Evolutionary conservation across 1,140 invertebrate species (phyloP).

Genomic region (Myzus persicae): DNA sequence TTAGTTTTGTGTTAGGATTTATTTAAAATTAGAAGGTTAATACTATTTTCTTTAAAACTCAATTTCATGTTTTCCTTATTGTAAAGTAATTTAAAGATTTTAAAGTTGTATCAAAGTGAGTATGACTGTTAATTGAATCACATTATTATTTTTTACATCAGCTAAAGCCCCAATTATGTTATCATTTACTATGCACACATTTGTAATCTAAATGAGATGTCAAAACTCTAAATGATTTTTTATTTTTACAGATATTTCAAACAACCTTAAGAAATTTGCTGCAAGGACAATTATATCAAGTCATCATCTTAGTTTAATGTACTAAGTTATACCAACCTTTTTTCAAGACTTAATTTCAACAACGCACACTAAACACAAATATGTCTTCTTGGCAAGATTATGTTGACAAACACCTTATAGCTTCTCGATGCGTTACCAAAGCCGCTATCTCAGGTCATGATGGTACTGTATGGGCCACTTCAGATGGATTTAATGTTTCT

Average conservation of each 20-base stretch:
- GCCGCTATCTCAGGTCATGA: slow-evolving; percentile 93
- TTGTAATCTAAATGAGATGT: neutral
- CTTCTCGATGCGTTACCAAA: slow-evolving; percentile 90
- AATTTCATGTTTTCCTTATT: neutral
- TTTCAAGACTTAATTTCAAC: slow-evolving; percentile 26
- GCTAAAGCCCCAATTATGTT: neutral
- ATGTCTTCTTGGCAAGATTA: slow-evolving; percentile 87
- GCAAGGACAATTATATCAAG: neutral
- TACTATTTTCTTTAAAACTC: neutral
- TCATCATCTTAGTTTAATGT: slow-evolving; percentile 11
- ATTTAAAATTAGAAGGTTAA: neutral
- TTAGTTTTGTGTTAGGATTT: neutral
- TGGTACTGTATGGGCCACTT: slow-evolving; percentile 94
- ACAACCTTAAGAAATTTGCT: neutral
- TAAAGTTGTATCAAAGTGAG: too few species aligned
- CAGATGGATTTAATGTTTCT: slow-evolving; percentile 91
- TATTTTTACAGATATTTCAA: slow-evolving; percentile 42
- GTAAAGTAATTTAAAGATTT: neutral
- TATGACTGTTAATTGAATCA: neutral
- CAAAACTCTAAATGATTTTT: neutral
- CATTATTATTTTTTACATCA: neutral
- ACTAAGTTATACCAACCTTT: neutral
- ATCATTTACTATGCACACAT: neutral
- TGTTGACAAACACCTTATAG: slow-evolving; percentile 95
- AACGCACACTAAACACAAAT: slow-evolving; percentile 25